Conservation (phyloP, 2,888 invertebrate genomes). For the Ichneumon xanthorius region DNA sequence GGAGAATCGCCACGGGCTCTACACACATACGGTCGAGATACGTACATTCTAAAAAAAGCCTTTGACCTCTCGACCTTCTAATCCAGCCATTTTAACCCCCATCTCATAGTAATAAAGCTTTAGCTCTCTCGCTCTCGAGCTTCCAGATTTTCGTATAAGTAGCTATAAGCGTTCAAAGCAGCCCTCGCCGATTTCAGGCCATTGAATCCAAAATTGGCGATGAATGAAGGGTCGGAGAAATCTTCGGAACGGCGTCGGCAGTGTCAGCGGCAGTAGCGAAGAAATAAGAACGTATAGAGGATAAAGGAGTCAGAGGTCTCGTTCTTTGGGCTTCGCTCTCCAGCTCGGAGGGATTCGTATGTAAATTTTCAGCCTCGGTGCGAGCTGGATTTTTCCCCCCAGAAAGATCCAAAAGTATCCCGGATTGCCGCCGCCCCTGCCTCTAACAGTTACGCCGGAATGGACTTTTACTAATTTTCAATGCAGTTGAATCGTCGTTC, state of each 20-base stretch:
- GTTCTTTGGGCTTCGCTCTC: constrained; percentile 21
- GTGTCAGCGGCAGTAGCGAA: constrained; percentile 4
- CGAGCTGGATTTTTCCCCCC: constrained; percentile 39
- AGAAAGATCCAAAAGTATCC: background rate
- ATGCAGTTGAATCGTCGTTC: constrained; percentile 70
- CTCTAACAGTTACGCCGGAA: constrained; percentile 59
- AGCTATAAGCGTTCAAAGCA: constrained; percentile 22
- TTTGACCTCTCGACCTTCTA: constrained; percentile 8
- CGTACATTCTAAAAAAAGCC: background rate
- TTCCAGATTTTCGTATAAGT: constrained; percentile 32
- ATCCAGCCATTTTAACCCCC: background rate
- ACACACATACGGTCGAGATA: background rate
- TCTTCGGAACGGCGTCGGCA: background rate
- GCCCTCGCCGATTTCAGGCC: constrained; percentile 12
- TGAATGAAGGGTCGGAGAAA: constrained; percentile 32
- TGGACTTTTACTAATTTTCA: constrained; percentile 73
- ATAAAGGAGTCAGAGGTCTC: constrained; percentile 22
- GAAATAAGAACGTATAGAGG: constrained; percentile 3
- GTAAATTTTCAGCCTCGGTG: constrained; percentile 57
- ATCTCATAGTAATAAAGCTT: constrained; percentile 16
- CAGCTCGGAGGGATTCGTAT: constrained; percentile 56
- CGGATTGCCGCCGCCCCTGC: constrained; percentile 30
- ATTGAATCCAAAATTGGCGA: constrained; percentile 22
- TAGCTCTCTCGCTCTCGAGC: background rate
- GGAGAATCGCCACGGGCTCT: background rate